Base-by-base conservation (phyloP, 2,888 invertebrate species). In the Acanthacorydalis orientalis region DNA sequence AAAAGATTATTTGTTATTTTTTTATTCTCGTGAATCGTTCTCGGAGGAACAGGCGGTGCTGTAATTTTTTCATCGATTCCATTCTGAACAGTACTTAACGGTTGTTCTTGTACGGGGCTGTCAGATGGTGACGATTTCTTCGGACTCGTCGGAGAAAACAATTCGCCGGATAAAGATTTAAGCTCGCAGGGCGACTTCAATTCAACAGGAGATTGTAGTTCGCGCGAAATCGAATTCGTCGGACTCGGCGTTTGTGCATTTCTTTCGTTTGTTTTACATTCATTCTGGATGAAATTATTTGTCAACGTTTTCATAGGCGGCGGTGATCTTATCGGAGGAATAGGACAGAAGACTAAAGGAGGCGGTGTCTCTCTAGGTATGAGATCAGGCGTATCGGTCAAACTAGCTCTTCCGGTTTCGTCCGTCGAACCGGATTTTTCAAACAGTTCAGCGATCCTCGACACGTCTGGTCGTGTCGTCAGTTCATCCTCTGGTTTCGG, bases 21-120 rank as follows among this genome's bases (percentile, higher is more conserved):
- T 14, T 7, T 16, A 16, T 7, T 41, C 15, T 41, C 23, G 14
- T 15, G 11, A 15, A 11, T 14, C 7, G 23, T 41, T 41, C 41
- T 11, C 14, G 35, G 23, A n/a, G 44, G 34, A 34, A 31, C 38
- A 32, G 52, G 51, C 44, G 55, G 50, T 15, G 57, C 59, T 50
- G 60, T 54, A 37, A 56, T 51, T n/a, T 43, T 43, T 31, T 31
- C 31, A 3, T 11, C 32, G 2, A n/a, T 32, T 8, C 31, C 39
- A 39, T 39, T 23, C 31, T 43, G 43, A 2, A 32, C 43, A 10
- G 43, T 23, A 23, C 23, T 23, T 23, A 6, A 2, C 2, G 23
- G 23, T 23, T 23, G 23, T 23, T 23, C 23, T 23, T 23, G 23
- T 8, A 37, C 37, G 10, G 37, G 37, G 10, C 37, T 37, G 1